Conservation (phyloP, 1,140 invertebrate genomes). For the Calliopsis andreniformis region DNA sequence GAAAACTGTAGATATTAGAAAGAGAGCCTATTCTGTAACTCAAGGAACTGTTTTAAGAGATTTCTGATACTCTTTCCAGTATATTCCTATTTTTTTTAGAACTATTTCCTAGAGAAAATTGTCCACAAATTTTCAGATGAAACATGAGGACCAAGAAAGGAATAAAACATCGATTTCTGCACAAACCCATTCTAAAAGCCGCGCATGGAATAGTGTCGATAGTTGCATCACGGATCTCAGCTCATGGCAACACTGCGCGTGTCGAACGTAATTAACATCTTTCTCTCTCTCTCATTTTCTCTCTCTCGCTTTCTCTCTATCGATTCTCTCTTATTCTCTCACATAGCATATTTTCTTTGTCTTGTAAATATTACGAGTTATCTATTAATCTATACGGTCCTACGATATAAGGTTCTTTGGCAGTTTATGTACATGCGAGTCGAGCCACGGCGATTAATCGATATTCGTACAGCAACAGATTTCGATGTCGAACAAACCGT, state of each 20-base stretch:
- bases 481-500: slow-evolving; percentile 29
- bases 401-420: slow-evolving; percentile 69
- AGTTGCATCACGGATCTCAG: slow-evolving; percentile 58
- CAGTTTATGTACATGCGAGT: slow-evolving; percentile 73
- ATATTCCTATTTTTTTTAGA: no score
- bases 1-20: no score
- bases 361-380: slow-evolving; percentile 68
- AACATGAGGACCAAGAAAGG: no score
- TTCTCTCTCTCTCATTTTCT: slow-evolving; percentile 31
- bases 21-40: no score
- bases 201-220: slow-evolving; percentile 57
- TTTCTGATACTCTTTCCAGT: no score
- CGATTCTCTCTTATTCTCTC: slow-evolving; percentile 45
- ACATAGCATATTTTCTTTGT: slow-evolving; percentile 32
- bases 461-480: slow-evolving; percentile 16
- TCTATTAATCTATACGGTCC: slow-evolving; percentile 68
- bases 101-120: no score
- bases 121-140: no score
- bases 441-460: slow-evolving; percentile 50
- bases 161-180: slow-evolving; percentile 43
- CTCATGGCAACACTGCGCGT: slow-evolving; percentile 51
- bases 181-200: slow-evolving; percentile 57
- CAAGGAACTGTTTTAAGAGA: no score
- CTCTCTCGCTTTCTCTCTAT: slow-evolving; percentile 53
- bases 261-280: slow-evolving; percentile 41